A percentile compares a stretch with the other conserved stretches of the same genome.
phyloP scores from a whole-genome alignment of 2,888 invertebrate genomes.

The Diaprepes abbreviatus region DNA sequence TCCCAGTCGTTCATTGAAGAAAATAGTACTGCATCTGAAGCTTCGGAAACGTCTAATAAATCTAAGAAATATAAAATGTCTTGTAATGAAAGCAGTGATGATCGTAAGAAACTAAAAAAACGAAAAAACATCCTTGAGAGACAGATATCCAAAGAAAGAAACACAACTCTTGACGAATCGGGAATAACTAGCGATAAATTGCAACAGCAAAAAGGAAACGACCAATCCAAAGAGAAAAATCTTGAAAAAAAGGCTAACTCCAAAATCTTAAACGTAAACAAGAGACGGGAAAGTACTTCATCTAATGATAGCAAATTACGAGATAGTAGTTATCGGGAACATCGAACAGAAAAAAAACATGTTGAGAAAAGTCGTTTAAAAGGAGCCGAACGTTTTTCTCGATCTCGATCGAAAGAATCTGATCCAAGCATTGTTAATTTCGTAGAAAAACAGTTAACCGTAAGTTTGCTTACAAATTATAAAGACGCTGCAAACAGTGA shows the following conservation, averaged over 20 bases:
- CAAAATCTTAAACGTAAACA: neutral
- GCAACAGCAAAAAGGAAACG: neutral
- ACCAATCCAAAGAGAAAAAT: neutral
- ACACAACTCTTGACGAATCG: too few relatives aligned
- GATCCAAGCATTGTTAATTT: neutral
- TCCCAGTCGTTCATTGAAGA: neutral
- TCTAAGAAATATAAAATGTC: neutral
- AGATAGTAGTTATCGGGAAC: neutral
- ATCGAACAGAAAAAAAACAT: neutral
- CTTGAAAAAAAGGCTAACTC: neutral
- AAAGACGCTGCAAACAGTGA: too few relatives aligned
- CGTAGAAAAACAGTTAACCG: too few relatives aligned
- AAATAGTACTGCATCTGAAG: neutral
- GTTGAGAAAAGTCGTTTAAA: neutral
- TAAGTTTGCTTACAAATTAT: too few relatives aligned
- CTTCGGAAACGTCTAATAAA: too few relatives aligned
- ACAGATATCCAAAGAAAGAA: too few relatives aligned
- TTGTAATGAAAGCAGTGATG: neutral
- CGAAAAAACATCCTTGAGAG: too few relatives aligned
- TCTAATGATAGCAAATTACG: constrained; percentile 3
- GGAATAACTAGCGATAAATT: neutral
- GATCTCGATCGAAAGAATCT: neutral
- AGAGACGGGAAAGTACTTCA: neutral
- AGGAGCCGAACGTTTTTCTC: neutral
- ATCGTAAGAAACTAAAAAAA: neutral